These are phyloP conservation scores for Phalanger gymnotis DNA, from an alignment of 2,797 vertebrate genomes.

Conservation along the genomic window DNA sequence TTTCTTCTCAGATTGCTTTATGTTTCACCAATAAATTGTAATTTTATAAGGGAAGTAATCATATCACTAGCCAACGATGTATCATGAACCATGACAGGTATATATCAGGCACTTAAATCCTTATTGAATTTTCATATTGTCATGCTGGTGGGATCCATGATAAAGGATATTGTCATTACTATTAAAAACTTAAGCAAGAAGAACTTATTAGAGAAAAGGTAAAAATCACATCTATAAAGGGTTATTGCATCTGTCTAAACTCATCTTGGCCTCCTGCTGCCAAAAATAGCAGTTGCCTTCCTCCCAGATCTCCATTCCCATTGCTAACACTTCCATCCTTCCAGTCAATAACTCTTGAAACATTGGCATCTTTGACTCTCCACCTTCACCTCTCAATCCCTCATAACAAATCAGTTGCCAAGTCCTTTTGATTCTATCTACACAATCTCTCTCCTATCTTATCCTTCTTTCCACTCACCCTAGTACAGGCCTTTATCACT, in stretches of 20 bases:
- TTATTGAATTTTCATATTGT: not conserved
- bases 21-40: not conserved
- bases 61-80: not conserved
- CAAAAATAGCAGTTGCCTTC: too few species aligned
- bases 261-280: too few species aligned
- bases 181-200: not conserved
- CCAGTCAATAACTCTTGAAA: not conserved
- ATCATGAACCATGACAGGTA: not conserved
- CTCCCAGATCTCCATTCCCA: not conserved
- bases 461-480: not conserved
- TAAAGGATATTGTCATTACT: too few species aligned
- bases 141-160: too few species aligned
- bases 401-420: not conserved
- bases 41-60: not conserved
- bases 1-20: not conserved
- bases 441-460: not conserved
- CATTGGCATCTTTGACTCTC: not conserved
- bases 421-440: not conserved
- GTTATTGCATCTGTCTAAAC: too few species aligned
- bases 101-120: not conserved
- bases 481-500: not conserved
- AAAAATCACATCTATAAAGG: too few species aligned
- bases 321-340: not conserved
- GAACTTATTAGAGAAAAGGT: not conserved
- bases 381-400: not conserved